Conservation (phyloP, 2,797 vertebrate genomes). For the Pampus argenteus region DNA sequence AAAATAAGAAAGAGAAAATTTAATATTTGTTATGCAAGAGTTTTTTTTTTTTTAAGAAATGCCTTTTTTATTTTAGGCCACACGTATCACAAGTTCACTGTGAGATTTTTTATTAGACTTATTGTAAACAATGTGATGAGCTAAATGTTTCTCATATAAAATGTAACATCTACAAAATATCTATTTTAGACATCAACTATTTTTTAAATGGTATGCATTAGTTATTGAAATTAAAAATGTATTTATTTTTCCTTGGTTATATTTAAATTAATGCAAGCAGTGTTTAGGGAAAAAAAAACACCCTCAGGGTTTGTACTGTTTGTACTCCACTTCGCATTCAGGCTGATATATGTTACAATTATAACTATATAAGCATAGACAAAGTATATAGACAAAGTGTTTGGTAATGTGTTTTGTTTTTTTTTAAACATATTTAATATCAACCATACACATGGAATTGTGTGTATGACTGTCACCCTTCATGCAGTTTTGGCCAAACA, state of each 20-base stretch:
- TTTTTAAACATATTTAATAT: constrained; percentile 13
- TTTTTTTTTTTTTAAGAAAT: neutral
- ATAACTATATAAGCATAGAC: neutral
- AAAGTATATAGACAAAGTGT: no score
- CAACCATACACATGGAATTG: neutral
- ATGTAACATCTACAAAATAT: neutral
- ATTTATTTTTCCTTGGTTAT: neutral
- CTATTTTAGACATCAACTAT: no score
- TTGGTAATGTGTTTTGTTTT: neutral
- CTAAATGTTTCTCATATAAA: neutral
- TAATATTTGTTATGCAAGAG: neutral
- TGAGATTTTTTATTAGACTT: neutral
- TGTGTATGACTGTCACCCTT: constrained; percentile 26
- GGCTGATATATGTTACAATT: neutral
- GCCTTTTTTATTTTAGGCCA: neutral
- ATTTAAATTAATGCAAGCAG: constrained; percentile 4
- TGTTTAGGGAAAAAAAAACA: constrained; percentile 3
- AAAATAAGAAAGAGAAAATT: neutral
- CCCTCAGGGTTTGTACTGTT: neutral
- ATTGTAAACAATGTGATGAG: neutral
- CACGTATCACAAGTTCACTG: no score
- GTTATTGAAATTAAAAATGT: neutral
- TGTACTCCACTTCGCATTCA: neutral
- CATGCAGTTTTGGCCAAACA: constrained; percentile 50
- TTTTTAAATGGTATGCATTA: no score